Conservation (phyloP, 2,888 invertebrate genomes). For the Plutella xylostella region DNA sequence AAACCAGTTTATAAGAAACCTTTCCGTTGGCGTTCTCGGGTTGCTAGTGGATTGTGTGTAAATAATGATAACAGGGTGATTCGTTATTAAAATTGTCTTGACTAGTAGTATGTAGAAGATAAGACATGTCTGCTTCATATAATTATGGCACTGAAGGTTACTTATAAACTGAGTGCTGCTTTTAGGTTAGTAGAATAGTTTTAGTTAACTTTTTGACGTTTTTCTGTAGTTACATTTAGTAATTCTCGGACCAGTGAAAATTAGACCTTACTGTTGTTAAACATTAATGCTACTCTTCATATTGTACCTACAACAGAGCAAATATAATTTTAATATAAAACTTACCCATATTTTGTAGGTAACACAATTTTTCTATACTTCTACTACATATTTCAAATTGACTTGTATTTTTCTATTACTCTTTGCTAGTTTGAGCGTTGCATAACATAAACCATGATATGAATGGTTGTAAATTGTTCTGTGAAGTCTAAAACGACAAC, state of each 20-base stretch:
- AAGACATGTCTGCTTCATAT: no score
- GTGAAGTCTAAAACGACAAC: background rate
- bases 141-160: no score
- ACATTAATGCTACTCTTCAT: background rate
- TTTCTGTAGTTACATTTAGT: conserved; percentile 33
- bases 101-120: no score
- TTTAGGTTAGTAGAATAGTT: conserved; percentile 39
- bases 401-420: conserved; percentile 1
- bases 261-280: background rate
- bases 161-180: no score
- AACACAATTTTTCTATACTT: background rate
- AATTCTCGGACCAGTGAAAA: conserved; percentile 5
- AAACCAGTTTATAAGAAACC: conserved; percentile 37
- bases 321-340: no score
- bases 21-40: background rate
- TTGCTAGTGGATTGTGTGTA: no score
- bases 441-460: background rate
- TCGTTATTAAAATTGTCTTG: no score
- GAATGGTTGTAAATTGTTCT: background rate
- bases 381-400: background rate
- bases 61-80: no score
- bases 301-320: conserved; percentile 1
- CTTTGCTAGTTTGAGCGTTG: background rate
- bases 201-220: conserved; percentile 39
- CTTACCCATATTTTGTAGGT: background rate